Conservation (phyloP, 2,888 invertebrate genomes). For the Orchestes rusci region DNA sequence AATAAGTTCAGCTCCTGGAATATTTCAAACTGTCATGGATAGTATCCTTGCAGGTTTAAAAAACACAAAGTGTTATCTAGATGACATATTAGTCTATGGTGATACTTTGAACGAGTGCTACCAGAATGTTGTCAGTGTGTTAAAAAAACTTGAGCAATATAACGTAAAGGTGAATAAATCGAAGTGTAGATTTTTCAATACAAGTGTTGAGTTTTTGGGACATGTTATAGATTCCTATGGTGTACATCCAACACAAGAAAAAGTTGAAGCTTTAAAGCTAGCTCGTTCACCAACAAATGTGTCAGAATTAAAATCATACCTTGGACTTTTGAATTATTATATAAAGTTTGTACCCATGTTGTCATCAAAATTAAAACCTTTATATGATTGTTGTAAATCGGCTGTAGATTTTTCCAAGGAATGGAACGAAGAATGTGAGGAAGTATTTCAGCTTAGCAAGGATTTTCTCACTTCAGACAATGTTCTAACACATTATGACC, state of each 20-base stretch:
- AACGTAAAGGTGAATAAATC: neutral
- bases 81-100: slow-evolving; percentile 1
- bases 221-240: neutral
- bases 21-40: slow-evolving; percentile 4
- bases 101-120: neutral
- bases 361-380: slow-evolving; percentile 3
- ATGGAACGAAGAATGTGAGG: slow-evolving; percentile 4
- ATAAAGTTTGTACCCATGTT: slow-evolving; percentile 1
- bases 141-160: neutral
- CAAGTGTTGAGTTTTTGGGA: neutral
- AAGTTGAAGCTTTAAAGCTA: slow-evolving; percentile 23
- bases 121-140: slow-evolving; percentile 1
- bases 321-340: slow-evolving; percentile 33
- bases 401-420: neutral
- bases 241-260: neutral
- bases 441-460: neutral
- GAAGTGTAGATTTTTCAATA: neutral
- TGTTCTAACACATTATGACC: slow-evolving; percentile 5
- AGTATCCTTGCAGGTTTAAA: neutral
- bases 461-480: neutral
- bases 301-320: slow-evolving; percentile 27
- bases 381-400: neutral
- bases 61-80: slow-evolving; percentile 1
- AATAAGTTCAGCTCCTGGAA: slow-evolving; percentile 3
- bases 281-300: neutral